A percentile compares a stretch with the other conserved stretches of the same genome.
These are phyloP conservation scores for Gymnogyps californianus DNA, from an alignment of 2,113 vertebrate species.

Conservation along the genomic window DNA sequence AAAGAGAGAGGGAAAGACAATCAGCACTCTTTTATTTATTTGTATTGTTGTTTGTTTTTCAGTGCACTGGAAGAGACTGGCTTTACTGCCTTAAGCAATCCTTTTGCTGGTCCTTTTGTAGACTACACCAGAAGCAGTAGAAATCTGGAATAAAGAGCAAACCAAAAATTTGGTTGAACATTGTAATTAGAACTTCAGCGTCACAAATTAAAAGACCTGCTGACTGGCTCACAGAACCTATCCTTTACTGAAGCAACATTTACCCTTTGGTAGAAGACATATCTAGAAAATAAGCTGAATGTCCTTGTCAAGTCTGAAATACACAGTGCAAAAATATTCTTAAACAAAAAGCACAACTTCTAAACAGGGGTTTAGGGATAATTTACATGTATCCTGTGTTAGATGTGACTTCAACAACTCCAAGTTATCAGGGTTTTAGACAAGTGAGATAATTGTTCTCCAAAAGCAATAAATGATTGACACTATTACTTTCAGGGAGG, in stretches of 20 bases:
- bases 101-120: slow-evolving; percentile 82
- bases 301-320: neutral
- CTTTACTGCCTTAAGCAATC: slow-evolving; percentile 46
- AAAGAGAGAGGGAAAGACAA: neutral
- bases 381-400: neutral
- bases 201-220: neutral
- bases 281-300: neutral
- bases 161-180: neutral
- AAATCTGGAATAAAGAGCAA: slow-evolving; percentile 69
- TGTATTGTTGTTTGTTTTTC: neutral
- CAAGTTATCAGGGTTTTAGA: neutral
- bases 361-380: neutral
- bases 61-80: neutral
- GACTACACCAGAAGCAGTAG: slow-evolving; percentile 62
- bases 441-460: neutral
- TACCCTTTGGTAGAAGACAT: neutral
- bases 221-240: neutral
- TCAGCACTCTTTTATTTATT: neutral
- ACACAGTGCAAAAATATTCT: neutral
- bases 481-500: neutral
- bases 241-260: neutral
- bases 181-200: neutral
- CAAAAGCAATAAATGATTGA: neutral
- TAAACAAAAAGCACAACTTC: neutral
- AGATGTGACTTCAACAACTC: neutral